A percentile compares a stretch with the other conserved stretches of the same genome.
phyloP scores from a whole-genome alignment of 2,888 invertebrate species.

The Drosophila multiciliata region DNA sequence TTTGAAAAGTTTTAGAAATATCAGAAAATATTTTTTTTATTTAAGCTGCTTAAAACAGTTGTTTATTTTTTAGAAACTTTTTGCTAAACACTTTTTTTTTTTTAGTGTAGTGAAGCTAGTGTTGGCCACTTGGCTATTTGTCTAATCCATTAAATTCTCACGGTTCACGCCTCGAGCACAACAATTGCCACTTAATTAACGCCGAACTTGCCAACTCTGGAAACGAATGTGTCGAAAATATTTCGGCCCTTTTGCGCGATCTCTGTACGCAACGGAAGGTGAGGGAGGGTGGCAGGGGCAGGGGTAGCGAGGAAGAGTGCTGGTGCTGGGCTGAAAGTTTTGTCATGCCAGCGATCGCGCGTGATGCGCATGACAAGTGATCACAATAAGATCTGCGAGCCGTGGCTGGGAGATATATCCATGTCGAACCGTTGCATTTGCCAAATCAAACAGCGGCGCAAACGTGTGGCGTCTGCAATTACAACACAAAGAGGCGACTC shows the following conservation, averaged over 20 bases:
- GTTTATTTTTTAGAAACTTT: not conserved
- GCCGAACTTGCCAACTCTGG: conserved; percentile 32
- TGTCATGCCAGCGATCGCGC: conserved; percentile 82
- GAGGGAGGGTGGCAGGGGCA: not conserved
- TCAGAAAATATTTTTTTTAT: not conserved
- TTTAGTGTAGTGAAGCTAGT: conserved; percentile 6
- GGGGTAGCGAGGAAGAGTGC: not conserved
- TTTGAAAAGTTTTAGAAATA: not conserved
- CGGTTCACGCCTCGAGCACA: conserved; percentile 68
- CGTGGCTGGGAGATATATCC: conserved; percentile 59
- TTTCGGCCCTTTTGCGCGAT: conserved; percentile 50
- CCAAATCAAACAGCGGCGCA: conserved; percentile 79
- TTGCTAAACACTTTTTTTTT: not conserved
- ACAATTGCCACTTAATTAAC: conserved; percentile 81
- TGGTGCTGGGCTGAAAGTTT: conserved; percentile 73
- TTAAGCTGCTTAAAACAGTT: not conserved
- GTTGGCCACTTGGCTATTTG: conserved; percentile 52
- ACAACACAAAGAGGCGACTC: conserved; percentile 69
- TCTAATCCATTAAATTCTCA: conserved; percentile 79
- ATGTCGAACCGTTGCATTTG: conserved; percentile 78
- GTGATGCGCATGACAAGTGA: conserved; percentile 80
- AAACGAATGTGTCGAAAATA: conserved; percentile 61
- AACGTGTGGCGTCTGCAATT: conserved; percentile 80
- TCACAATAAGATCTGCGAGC: conserved; percentile 38
- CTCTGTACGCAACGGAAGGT: not conserved